Conservation (phyloP, 23 tunicate species). For the Trididemnum clinides region DNA sequence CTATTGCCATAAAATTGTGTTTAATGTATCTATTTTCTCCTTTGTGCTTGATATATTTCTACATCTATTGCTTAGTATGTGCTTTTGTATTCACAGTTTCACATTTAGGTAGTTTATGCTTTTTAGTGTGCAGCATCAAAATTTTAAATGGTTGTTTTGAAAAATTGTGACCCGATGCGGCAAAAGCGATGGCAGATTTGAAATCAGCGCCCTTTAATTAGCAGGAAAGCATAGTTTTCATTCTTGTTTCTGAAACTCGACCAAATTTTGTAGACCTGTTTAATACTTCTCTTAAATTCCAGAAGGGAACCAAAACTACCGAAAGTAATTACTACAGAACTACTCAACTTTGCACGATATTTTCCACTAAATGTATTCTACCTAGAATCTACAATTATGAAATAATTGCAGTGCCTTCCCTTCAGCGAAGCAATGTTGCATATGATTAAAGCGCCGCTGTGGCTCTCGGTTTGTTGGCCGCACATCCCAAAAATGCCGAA, state of each 20-base stretch:
- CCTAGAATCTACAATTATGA: too few species aligned
- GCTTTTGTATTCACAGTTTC: not conserved
- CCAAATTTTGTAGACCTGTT: constrained; percentile 7
- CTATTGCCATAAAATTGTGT: constrained; percentile 24
- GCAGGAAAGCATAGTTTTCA: constrained; percentile 15
- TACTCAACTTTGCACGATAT: too few species aligned
- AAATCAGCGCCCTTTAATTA: constrained; percentile 5
- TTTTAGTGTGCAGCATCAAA: constrained; percentile 10
- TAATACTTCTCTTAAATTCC: too few species aligned
- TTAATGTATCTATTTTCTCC: not conserved
- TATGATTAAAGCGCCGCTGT: too few species aligned
- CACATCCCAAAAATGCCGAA: too few species aligned
- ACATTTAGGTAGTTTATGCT: constrained; percentile 3
- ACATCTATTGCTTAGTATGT: not conserved
- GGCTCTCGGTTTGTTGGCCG: too few species aligned
- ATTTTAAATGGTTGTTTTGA: not conserved
- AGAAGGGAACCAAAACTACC: too few species aligned
- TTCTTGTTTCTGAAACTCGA: not conserved
- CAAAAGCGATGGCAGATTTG: not conserved
- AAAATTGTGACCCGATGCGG: constrained; percentile 16
- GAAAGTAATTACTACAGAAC: too few species aligned
- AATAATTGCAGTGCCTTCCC: too few species aligned
- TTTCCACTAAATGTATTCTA: too few species aligned
- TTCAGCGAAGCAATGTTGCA: too few species aligned
- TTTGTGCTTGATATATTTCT: not conserved